These are phyloP conservation scores for Nephrotoma flavescens DNA, from an alignment of 2,888 invertebrate genomes.

Conservation along the genomic window DNA sequence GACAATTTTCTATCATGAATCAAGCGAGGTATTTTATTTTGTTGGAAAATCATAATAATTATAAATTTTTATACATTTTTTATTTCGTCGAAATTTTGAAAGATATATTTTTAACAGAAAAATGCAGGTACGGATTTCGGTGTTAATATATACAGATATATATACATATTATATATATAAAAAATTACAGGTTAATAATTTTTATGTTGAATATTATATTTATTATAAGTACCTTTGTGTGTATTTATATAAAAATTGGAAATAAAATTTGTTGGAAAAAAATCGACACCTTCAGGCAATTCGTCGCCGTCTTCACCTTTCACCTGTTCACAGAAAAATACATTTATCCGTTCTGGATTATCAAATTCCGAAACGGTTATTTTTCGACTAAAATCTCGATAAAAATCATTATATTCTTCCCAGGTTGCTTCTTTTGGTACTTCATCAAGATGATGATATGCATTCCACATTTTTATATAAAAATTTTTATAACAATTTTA, in stretches of 20 bases:
- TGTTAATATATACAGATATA: neutral
- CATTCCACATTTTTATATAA: conserved; percentile 26
- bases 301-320: conserved; percentile 23
- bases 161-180: neutral
- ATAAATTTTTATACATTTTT: neutral
- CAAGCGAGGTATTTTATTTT: neutral
- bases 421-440: conserved; percentile 36
- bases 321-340: conserved; percentile 28
- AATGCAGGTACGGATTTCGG: neutral
- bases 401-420: conserved; percentile 32
- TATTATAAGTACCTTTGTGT: conserved; percentile 31
- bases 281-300: conserved; percentile 27
- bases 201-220: neutral
- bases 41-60: neutral
- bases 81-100: neutral
- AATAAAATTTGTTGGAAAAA: conserved; percentile 30
- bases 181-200: neutral
- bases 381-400: conserved; percentile 28
- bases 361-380: conserved; percentile 35
- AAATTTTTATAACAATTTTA: neutral
- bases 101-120: neutral
- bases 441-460: conserved; percentile 20
- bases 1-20: neutral
- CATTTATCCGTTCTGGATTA: conserved; percentile 24
- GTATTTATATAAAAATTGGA: conserved; percentile 31